Evolutionary conservation across 2,888 invertebrate species (phyloP).

Genomic region (Caenorhabditis sp.): DNA sequence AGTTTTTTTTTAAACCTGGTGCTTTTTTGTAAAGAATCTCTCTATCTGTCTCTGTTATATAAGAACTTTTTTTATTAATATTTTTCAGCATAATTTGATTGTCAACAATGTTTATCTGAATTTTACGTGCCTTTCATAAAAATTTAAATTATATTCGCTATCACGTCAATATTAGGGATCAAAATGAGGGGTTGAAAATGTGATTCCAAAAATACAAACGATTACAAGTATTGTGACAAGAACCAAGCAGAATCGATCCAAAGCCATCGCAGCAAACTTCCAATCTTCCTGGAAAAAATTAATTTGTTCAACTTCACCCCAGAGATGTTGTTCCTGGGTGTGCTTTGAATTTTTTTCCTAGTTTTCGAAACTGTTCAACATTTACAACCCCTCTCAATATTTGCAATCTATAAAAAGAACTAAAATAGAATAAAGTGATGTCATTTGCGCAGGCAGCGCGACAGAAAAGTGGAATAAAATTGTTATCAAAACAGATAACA

Average conservation of each 20-base stretch:
- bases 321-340: too few relatives aligned
- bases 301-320: neutral
- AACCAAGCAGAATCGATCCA: constrained; percentile 54
- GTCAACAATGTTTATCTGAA: constrained; percentile 8
- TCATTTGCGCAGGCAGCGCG: neutral
- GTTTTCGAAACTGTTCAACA: neutral
- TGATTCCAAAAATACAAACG: constrained; percentile 44
- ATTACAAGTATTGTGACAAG: constrained; percentile 49
- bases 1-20: constrained; percentile 10
- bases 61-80: constrained; percentile 6
- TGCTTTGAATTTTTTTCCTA: neutral
- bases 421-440: neutral
- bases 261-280: constrained; percentile 59
- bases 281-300: constrained; percentile 50
- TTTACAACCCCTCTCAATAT: neutral
- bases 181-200: constrained; percentile 50
- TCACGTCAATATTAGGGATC: constrained; percentile 15
- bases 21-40: constrained; percentile 13
- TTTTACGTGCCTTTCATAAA: neutral
- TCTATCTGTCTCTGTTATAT: constrained; percentile 6
- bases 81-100: constrained; percentile 30
- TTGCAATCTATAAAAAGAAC: neutral
- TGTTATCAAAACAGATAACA: neutral
- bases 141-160: neutral
- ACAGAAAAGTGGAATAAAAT: neutral